Base-by-base conservation (phyloP, 1,140 invertebrate genomes). In the Drosophila repleta region DNA sequence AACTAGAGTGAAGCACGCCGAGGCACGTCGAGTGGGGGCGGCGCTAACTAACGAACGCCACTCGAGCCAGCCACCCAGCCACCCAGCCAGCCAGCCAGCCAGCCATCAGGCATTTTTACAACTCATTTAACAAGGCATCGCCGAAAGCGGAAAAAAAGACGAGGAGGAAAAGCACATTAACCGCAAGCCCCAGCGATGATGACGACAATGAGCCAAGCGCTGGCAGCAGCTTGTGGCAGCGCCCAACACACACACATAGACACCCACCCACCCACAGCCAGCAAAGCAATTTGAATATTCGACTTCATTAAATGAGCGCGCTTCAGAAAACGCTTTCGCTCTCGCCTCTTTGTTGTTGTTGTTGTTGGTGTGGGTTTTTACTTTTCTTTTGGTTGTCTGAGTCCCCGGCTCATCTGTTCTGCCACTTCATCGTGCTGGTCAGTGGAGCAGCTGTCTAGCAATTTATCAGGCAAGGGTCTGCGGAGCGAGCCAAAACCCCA, bases 91-190 rank as follows among this genome's bases (percentile, higher is more conserved):
- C n/a, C n/a, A n/a, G n/a, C n/a, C n/a, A 66, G 32, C 10, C 32
- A 73, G 62, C 67, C 64, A 76, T 76, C 68, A 66, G 64, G 76
- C 61, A 72, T 84, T 84, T 85, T 81, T 80, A 85, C 81, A 84
- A 84, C 81, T 84, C 81, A 84, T 84, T 84, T 84, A 84, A 84
- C 81, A 84, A 67, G 78, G 66, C 69, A 66, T 64, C 64, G 66
- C 43, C 75, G 8, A 37, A 13, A 60, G 15, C 39, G 37, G 49
- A 10, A 43, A 53, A 5, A 39, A 18, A 64, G 26, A 11, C 4
- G 32, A 48, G 21, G 6, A 26, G 8, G 17, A 17, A 43, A 43
- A 43, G n/a, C 17, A 61, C 61, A 83, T 64, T 75, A 83, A 63
- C 66, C 63, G 15, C 67, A 49, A 68, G 60, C 48, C 48, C 53